Evolutionary conservation across 2,888 invertebrate genomes (phyloP), one percentile per base, ranked within the genome.

Genomic region (Anthrax anthrax): DNA sequence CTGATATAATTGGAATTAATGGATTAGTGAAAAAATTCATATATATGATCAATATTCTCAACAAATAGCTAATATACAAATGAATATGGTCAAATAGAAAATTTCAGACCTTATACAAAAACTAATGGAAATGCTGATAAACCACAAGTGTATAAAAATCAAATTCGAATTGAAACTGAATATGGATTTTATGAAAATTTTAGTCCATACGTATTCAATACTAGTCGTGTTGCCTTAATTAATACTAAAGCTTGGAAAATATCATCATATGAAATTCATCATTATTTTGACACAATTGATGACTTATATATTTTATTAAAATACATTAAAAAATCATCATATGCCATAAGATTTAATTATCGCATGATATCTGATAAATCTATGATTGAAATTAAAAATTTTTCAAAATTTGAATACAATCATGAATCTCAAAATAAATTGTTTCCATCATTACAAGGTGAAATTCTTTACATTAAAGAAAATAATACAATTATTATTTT

Each of bases 121-220:
- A 19, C 34, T 1, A 16, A 23, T 18, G 14, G 2, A 12, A 18
- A 17, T 5, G 36, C n/a, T 13, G 29, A 18, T 10, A 10, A 42
- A 36, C 2, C 19, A 36, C 3, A 39, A 29, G 19, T 37, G 39
- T 1, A 23, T 49, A 19, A 38, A n/a, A n/a, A n/a, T n/a, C n/a
- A n/a, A n/a, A n/a, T n/a, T n/a, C n/a, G 13, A 27, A 37, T 49
- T 4, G 14, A 34, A 23, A 47, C 49, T 14, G 44, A 49, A 23
- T 27, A 19, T 17, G 49, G 49, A 6, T 44, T 49, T 23, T 49
- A 47, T 12, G 49, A 49, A 32, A 43, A 49, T 38, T 49, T 49
- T 42, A 6, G 41, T 5, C 44, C 44, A 4, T 42, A 42, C 32
- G 18, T 47, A 10, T 49, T 49, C 10, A 42, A 18, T n/a, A 37